Evolutionary conservation across 2,113 vertebrate genomes (phyloP), one percentile per base, ranked within the genome.

Genomic region (Marcusenius ussheri): DNA sequence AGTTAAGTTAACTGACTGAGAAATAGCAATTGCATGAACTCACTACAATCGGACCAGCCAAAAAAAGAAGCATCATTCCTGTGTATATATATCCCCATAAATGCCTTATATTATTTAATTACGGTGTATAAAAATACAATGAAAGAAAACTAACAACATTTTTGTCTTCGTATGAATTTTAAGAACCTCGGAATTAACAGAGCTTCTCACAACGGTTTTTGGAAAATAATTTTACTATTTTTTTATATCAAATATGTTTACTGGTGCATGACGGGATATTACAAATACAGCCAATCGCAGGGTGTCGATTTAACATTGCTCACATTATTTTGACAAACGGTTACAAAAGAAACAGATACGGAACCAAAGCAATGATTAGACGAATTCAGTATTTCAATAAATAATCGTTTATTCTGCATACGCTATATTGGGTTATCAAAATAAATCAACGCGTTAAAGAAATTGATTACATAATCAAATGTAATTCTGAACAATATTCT

Each of bases 31-130:
- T 74, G 86, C 39, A 80, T n/a, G 3, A 89, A 83, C 88, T 27
- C 91, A 91, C 85, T 85, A 89, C 91, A 84, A 88, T 91, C 90
- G 90, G 91, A 91, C 91, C 91, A 88, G 91, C 88, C 90, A 31
- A 4, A 0, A 24, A 9, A 0, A 0, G 0, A 7, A 1, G 3
- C 0, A 7, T 19, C 24, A 39, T 10, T 10, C 5, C 4, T 1
- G 2, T 53, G 3, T 91, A 87, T 91, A 89, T 77, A 91, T 39
- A 42, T 0, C 56, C 17, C 31, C n/a, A 50, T 80, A 1, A 51
- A 0, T 21, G 46, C 24, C 35, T 46, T 77, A 74, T 13, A 53
- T 84, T 70, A 45, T 58, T 42, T 49, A 49, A 13, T 87, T 47
- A 58, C 0, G 66, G 90, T 91, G 31, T 45, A n/a, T 85, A 27